Evolutionary conservation across 2,113 vertebrate species (phyloP).

Genomic region (Periophthalmus modestus): DNA sequence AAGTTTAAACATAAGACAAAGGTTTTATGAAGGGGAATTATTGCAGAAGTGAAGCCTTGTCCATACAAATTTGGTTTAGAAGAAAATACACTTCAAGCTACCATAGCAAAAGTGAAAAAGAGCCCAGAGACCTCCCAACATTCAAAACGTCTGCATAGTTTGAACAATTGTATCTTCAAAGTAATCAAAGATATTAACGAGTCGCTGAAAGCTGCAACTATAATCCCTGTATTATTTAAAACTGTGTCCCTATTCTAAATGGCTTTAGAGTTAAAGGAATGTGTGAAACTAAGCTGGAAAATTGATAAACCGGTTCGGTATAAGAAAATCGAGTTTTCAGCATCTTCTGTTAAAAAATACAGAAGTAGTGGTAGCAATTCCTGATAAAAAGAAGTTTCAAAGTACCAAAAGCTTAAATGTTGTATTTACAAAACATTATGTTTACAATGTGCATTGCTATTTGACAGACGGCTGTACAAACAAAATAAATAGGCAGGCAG

Average conservation of each 20-base stretch:
- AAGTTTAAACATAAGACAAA: constrained; percentile 29
- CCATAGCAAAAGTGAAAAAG: constrained; percentile 26
- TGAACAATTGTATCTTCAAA: constrained; percentile 53
- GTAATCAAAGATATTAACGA: constrained; percentile 19
- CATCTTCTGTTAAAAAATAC: constrained; percentile 28
- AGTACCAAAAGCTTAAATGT: constrained; percentile 45
- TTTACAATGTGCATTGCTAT: constrained; percentile 61
- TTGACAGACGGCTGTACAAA: constrained; percentile 65
- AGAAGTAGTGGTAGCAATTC: constrained; percentile 57
- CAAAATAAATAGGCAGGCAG: constrained; percentile 55
- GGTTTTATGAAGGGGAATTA: constrained; percentile 31
- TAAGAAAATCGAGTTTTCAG: constrained; percentile 27
- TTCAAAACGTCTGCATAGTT: constrained; percentile 79
- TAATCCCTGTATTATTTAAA: constrained; percentile 32
- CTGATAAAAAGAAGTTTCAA: constrained; percentile 25
- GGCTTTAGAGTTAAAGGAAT: constrained; percentile 15
- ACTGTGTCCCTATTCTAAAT: constrained; percentile 6
- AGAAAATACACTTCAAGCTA: constrained; percentile 35
- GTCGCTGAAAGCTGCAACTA: constrained; percentile 8
- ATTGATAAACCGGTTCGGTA: constrained; percentile 6
- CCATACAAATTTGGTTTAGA: constrained; percentile 64
- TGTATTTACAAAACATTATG: constrained; percentile 66
- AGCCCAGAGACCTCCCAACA: constrained; percentile 61
- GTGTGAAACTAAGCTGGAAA: constrained; percentile 16
- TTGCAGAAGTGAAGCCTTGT: constrained; percentile 54